Percentiles rank a stretch among this genome's conserved stretches.
Conservation (phyloP, 2,797 vertebrate species). For the Netta rufina region DNA sequence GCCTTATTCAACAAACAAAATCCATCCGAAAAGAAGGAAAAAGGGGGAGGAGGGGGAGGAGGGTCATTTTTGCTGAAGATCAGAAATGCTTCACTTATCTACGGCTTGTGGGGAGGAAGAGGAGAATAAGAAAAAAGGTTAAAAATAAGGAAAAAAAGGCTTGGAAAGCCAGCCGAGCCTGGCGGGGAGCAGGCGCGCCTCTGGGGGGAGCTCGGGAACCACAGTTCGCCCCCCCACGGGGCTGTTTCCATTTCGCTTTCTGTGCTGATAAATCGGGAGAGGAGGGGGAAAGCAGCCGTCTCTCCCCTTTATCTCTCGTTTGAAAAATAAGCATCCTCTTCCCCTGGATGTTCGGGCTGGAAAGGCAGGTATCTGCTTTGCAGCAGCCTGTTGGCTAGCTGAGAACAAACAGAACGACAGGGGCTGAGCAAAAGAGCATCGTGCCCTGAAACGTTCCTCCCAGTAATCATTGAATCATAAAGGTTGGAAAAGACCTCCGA, state of each 20-base stretch:
- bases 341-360: background rate
- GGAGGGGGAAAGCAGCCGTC: background rate
- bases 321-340: background rate
- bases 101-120: background rate
- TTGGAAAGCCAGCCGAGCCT: background rate
- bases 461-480: background rate
- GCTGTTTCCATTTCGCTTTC: background rate
- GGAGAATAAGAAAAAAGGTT: background rate
- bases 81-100: background rate
- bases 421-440: background rate
- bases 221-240: constrained; percentile 1
- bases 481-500: too few relatives aligned
- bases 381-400: background rate
- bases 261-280: background rate
- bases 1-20: background rate
- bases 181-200: constrained; percentile 15
- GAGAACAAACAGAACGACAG: background rate
- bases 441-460: background rate
- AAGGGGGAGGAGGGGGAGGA: accelerated
- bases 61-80: background rate
- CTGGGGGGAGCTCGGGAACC: constrained; percentile 72
- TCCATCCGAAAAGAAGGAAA: background rate
- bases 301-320: background rate
- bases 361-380: background rate
- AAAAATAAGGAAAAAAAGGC: background rate